These are phyloP conservation scores for Picus viridis DNA, from an alignment of 2,797 vertebrate genomes.

Conservation along the genomic window DNA sequence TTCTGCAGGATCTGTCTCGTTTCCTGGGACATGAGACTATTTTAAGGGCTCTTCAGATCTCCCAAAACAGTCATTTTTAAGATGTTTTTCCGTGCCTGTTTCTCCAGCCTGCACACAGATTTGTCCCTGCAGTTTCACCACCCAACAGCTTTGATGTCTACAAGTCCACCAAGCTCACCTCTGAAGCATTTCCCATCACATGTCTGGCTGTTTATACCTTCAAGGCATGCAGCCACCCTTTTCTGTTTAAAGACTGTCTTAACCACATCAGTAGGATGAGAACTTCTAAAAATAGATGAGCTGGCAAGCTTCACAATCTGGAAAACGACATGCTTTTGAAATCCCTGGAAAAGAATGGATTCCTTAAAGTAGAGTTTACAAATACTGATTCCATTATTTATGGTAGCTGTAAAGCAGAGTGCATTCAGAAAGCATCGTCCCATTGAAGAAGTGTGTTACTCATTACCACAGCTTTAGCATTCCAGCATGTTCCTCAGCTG, in stretches of 20 bases:
- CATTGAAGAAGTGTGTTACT: constrained; percentile 63
- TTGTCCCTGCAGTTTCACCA: constrained; percentile 21
- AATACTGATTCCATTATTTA: constrained; percentile 66
- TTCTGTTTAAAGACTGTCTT: constrained; percentile 61
- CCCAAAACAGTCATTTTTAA: constrained; percentile 28
- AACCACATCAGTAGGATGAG: constrained; percentile 63
- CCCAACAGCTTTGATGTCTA: constrained; percentile 53
- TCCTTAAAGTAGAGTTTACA: constrained; percentile 62
- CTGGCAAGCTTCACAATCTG: constrained; percentile 53
- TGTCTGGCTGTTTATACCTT: constrained; percentile 61
- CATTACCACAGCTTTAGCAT: constrained; percentile 39
- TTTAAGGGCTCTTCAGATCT: constrained; percentile 35
- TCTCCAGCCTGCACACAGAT: not conserved
- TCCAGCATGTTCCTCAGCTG: constrained; percentile 49
- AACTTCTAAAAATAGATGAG: constrained; percentile 61
- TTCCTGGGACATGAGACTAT: constrained; percentile 16
- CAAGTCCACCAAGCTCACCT: constrained; percentile 1
- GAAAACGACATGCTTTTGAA: constrained; percentile 61
- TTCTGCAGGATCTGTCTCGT: constrained; percentile 14
- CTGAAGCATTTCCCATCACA: constrained; percentile 40
- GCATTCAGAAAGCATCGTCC: constrained; percentile 35
- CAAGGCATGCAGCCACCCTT: constrained; percentile 30
- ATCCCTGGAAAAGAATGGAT: constrained; percentile 55
- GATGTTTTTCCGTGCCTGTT: constrained; percentile 21
- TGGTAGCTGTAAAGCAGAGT: constrained; percentile 48